Base-by-base conservation (phyloP, 2,113 vertebrate genomes). In the Neodontobutis hainanensis region DNA sequence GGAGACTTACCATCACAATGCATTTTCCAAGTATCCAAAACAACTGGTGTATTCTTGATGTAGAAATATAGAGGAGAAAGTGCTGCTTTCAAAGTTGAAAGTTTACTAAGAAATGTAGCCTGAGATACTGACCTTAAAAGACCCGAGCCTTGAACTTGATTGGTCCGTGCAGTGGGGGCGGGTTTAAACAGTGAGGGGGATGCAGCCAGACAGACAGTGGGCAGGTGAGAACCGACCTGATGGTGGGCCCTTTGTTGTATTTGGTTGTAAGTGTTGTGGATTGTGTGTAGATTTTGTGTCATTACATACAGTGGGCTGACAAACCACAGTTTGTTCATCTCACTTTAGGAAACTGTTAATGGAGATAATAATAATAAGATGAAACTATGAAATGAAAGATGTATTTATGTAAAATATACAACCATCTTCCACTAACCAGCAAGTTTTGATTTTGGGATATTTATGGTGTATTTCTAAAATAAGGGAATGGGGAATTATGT, bases 1-100 rank as follows among this genome's bases (percentile, higher is more conserved):
- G 34, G 0, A 11, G 36, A 44, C 87, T 89, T 57, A 92, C 89
- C 89, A 44, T 80, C 40, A 49, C 68, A 27, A 51, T 88, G 82
- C 83, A 87, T 85, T 50, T 51, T 66, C 0, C 68, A 46, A 12
- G 8, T 56, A 14, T 71, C 51, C 35, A 36, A 6, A 34, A 5
- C 42, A 45, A 4, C 51, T 34, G 6, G 5, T 0, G 9, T n/a
- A 27, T 15, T 34, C 63, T 8, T 35, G 56, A 35, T 6, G 8
- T 16, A 11, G n/a, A 16, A 10, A 43, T 14, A 61, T 46, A 42
- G 48, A 71, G 48, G 52, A 38, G n/a, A 40, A 57, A 63, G 60
- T 72, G 50, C 48, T 70, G 61, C 59, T 50, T 52, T 67, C n/a
- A 66, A 72, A 60, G 40, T 14, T 70, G n/a, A 10, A 35, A 62